Evolutionary conservation across 2,113 vertebrate genomes (phyloP).

Genomic region (Circaetus gallicus): DNA sequence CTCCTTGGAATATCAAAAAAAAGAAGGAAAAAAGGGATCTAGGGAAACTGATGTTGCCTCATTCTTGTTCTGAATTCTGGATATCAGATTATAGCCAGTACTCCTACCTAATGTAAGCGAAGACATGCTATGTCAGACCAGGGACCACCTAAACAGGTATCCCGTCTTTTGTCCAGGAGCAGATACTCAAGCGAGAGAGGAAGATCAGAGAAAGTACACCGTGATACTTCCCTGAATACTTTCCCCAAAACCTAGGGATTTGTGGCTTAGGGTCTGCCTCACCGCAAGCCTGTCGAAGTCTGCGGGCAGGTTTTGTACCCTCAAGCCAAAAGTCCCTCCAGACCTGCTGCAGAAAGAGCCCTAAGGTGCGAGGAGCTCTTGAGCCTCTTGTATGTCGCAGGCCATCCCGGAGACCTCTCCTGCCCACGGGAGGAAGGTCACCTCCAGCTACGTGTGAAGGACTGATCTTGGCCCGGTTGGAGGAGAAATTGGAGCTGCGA

Average conservation of each 20-base stretch:
- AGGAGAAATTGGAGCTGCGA: background rate
- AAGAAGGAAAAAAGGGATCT: background rate
- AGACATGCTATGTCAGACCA: background rate
- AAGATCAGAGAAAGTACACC: background rate
- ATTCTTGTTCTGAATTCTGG: background rate
- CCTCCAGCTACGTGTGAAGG: background rate
- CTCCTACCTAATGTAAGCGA: background rate
- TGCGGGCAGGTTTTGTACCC: background rate
- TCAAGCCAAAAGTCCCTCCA: background rate
- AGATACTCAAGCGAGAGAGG: background rate
- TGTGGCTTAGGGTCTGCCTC: background rate
- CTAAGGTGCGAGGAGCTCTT: background rate
- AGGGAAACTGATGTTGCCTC: background rate
- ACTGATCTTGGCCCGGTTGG: background rate
- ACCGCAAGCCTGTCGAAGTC: background rate
- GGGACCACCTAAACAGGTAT: background rate
- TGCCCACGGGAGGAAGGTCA: accelerated
- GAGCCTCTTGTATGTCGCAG: background rate
- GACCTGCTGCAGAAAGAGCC: background rate
- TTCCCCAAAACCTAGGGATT: background rate
- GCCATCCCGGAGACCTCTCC: background rate
- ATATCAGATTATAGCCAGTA: background rate
- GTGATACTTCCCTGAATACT: background rate
- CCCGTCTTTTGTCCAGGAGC: background rate
- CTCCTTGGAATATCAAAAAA: background rate